Conservation (phyloP, 1,140 invertebrate species). For the Cyphomyrmex costatus region DNA sequence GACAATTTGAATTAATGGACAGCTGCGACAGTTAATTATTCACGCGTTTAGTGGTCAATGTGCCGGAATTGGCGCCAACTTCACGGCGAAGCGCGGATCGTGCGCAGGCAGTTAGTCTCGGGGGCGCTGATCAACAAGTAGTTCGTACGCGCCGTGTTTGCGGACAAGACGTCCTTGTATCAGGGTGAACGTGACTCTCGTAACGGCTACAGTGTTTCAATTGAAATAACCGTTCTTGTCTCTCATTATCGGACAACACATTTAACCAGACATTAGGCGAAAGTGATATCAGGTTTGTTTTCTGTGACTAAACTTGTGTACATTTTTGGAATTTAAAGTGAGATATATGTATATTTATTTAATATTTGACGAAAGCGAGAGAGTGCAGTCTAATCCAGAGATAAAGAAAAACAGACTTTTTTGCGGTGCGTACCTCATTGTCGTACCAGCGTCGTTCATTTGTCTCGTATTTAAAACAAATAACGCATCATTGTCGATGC, state of each 20-base stretch:
- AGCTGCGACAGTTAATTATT: neutral
- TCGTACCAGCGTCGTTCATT: too few relatives aligned
- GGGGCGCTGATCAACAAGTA: conserved; percentile 54
- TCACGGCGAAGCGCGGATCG: neutral
- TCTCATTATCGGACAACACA: neutral
- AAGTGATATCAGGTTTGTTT: neutral
- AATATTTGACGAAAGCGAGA: too few relatives aligned
- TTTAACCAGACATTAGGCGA: neutral
- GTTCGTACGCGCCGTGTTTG: conserved; percentile 23
- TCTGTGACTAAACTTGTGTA: too few relatives aligned
- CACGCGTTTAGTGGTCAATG: neutral
- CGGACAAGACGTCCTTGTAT: neutral
- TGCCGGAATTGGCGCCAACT: conserved; percentile 1
- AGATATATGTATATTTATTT: too few relatives aligned
- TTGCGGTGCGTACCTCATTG: too few relatives aligned
- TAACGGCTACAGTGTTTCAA: neutral
- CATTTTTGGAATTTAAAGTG: too few relatives aligned
- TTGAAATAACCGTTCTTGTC: too few relatives aligned
- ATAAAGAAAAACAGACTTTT: too few relatives aligned
- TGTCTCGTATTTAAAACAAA: too few relatives aligned
- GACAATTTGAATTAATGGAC: neutral
- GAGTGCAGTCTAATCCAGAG: too few relatives aligned
- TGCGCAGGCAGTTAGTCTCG: neutral
- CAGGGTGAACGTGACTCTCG: neutral
- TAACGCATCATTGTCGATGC: too few relatives aligned